These are phyloP conservation scores for Papilio machaon DNA, from an alignment of 1,140 invertebrate genomes.

Conservation along the genomic window DNA sequence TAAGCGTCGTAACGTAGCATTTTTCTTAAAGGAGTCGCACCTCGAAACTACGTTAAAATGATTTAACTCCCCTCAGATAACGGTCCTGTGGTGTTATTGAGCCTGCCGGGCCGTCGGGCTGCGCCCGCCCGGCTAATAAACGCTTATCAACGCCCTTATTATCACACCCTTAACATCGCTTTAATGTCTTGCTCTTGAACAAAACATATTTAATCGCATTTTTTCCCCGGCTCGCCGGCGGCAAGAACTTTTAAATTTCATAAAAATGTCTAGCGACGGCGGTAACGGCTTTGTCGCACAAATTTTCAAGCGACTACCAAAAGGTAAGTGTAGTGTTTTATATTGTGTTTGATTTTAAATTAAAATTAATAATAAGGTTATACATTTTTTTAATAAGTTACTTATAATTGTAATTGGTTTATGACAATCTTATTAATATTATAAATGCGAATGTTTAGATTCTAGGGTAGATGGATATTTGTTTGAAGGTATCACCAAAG, in stretches of 20 bases:
- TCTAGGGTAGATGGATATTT: too few relatives aligned
- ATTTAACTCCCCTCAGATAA: conserved; percentile 79
- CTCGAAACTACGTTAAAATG: conserved; percentile 78
- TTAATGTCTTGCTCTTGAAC: conserved; percentile 81
- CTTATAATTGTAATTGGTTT: background rate
- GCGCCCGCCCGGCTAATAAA: conserved; percentile 76
- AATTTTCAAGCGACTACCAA: conserved; percentile 6
- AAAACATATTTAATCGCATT: conserved; percentile 82
- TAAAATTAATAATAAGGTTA: background rate
- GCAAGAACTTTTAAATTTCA: conserved; percentile 78
- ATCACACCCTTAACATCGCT: conserved; percentile 82
- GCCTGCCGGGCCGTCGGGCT: conserved; percentile 54
- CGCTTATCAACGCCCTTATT: conserved; percentile 80
- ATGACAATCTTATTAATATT: background rate
- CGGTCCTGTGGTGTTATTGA: conserved; percentile 69
- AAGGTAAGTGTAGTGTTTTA: conserved; percentile 9
- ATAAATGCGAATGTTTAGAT: too few relatives aligned
- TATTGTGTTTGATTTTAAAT: conserved; percentile 7
- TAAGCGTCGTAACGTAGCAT: conserved; percentile 65
- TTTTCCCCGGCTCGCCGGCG: conserved; percentile 57
- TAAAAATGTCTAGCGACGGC: conserved; percentile 50
- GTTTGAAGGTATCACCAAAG: too few relatives aligned
- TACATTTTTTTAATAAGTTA: background rate
- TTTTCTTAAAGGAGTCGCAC: conserved; percentile 72
- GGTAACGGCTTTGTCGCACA: conserved; percentile 39